Conservation (phyloP, 2,888 invertebrate genomes). For the Melolontha melolontha region DNA sequence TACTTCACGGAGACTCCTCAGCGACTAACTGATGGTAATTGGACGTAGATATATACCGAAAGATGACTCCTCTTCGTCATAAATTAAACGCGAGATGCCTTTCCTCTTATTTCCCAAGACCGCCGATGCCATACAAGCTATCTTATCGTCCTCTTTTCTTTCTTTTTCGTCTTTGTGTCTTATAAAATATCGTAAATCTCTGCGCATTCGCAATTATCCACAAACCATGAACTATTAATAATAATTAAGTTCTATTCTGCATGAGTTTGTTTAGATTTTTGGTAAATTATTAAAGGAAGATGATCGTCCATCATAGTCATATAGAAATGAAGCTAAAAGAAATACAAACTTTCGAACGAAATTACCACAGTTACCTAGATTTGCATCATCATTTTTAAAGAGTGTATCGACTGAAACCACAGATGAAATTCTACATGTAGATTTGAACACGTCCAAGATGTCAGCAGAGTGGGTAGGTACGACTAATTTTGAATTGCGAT, state of each 20-base stretch:
- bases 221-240: conserved; percentile 34
- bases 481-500: no score
- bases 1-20: conserved; percentile 62
- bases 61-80: conserved; percentile 41
- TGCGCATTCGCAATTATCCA: conserved; percentile 34
- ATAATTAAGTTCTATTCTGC: conserved; percentile 25
- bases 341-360: not conserved
- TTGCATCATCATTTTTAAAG: no score
- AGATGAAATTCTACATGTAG: no score
- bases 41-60: conserved; percentile 65
- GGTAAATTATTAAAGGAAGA: conserved; percentile 28
- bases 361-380: not conserved
- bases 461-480: no score
- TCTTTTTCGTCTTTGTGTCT: not conserved
- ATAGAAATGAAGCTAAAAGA: not conserved
- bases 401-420: no score
- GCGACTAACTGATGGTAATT: conserved; percentile 65
- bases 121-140: conserved; percentile 6
- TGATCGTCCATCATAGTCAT: conserved; percentile 14
- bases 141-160: not conserved
- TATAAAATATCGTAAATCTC: conserved; percentile 32
- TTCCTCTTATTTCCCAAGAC: conserved; percentile 26
- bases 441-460: no score
- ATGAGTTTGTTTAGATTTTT: conserved; percentile 7
- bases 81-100: conserved; percentile 40